Conservation (phyloP, 2,113 vertebrate species). For the Apaloderma vittatum region DNA sequence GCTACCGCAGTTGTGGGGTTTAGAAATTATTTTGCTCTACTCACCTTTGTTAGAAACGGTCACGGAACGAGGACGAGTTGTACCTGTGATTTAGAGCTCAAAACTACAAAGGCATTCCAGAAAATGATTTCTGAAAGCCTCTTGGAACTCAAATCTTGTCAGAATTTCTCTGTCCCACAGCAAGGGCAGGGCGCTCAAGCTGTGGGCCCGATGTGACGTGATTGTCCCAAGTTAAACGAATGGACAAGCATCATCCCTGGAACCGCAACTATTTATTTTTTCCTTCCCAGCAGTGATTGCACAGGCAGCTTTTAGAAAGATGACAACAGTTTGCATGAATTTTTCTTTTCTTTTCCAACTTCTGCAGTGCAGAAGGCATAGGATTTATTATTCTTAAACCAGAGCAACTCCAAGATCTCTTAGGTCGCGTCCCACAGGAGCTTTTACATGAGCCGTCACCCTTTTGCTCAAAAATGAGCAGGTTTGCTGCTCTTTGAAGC, state of each 20-base stretch:
- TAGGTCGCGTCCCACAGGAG: not conserved
- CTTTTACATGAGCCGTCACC: not conserved
- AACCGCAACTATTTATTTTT: not conserved
- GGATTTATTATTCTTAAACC: not conserved
- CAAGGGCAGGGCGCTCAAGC: not conserved
- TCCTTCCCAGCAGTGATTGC: not conserved
- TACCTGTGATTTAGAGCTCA: slow-evolving; percentile 46
- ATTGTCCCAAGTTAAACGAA: not conserved
- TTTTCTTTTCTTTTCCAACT: not conserved
- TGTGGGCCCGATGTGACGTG: not conserved
- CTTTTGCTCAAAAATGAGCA: not conserved
- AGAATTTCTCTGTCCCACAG: not conserved
- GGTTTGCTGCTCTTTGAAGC: not conserved
- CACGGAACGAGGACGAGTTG: not conserved
- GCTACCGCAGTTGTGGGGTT: not conserved
- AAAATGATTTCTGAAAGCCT: not conserved
- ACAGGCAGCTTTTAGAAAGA: not conserved
- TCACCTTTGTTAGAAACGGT: not conserved
- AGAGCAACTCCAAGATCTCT: not conserved
- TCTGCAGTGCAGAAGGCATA: not conserved
- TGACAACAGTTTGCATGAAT: not conserved
- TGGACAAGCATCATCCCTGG: not conserved
- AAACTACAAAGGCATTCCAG: not conserved
- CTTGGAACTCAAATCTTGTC: not conserved
- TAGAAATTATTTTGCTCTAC: not conserved